phyloP scores from a whole-genome alignment of 2,113 vertebrate species.

The Notothenia rossii region DNA sequence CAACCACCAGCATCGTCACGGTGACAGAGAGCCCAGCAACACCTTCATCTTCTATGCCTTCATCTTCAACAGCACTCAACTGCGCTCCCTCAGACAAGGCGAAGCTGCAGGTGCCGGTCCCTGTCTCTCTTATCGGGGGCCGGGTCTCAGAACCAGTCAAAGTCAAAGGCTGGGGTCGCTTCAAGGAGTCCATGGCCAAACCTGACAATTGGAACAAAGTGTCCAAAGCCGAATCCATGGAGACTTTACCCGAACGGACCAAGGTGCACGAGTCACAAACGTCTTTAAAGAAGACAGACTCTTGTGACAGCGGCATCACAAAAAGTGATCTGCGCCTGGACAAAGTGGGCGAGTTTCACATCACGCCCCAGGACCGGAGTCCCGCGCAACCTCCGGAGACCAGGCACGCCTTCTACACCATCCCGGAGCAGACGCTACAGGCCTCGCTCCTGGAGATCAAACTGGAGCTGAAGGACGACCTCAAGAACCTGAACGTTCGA shows the following conservation, averaged over 20 bases:
- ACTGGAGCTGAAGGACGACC: constrained; percentile 94
- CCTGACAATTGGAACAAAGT: constrained; percentile 94
- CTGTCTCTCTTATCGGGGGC: constrained; percentile 71
- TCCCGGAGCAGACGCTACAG: constrained; percentile 96
- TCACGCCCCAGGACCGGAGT: constrained; percentile 94
- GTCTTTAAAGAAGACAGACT: constrained; percentile 96
- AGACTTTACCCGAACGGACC: constrained; percentile 94
- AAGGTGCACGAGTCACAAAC: constrained; percentile 83
- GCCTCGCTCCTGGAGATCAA: constrained; percentile 94
- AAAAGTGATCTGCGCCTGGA: constrained; percentile 98
- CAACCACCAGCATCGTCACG: constrained; percentile 92
- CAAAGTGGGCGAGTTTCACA: constrained; percentile 89
- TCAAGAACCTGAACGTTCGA: constrained; percentile 90
- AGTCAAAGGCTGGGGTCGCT: constrained; percentile 94
- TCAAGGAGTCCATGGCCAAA: constrained; percentile 89
- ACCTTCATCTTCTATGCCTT: constrained; percentile 82
- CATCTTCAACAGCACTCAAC: constrained; percentile 71
- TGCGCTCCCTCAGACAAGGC: constrained; percentile 82
- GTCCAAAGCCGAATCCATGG: constrained; percentile 98
- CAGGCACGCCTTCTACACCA: constrained; percentile 93
- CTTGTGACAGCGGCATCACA: constrained; percentile 98
- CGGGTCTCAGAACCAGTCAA: constrained; percentile 84
- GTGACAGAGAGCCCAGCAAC: constrained; percentile 96
- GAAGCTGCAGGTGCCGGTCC: constrained; percentile 87
- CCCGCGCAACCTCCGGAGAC: constrained; percentile 87